These are phyloP conservation scores for Mallateleia sp. DNA, from an alignment of 2,888 invertebrate genomes.

Conservation along the genomic window DNA sequence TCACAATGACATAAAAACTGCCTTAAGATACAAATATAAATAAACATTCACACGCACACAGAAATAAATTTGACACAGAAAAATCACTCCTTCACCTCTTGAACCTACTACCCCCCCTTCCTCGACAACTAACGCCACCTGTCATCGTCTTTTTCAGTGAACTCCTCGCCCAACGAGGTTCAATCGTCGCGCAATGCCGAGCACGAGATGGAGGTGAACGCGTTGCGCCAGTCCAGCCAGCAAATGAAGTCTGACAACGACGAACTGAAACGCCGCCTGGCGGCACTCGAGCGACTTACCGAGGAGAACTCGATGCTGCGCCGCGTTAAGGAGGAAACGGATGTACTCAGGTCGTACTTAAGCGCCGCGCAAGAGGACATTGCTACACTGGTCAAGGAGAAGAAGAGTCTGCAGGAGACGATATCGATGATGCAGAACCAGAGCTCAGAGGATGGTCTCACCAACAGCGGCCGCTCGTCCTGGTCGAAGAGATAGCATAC, in stretches of 20 bases:
- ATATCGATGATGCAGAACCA: conserved; percentile 92
- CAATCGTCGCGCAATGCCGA: conserved; percentile 85
- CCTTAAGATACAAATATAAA: background rate
- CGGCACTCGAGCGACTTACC: conserved; percentile 91
- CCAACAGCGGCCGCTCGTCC: conserved; percentile 88
- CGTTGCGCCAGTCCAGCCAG: conserved; percentile 90
- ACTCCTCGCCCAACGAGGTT: conserved; percentile 77
- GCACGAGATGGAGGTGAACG: conserved; percentile 90
- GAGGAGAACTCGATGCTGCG: conserved; percentile 91
- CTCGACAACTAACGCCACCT: no score
- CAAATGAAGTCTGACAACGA: conserved; percentile 92
- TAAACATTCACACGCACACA: no score
- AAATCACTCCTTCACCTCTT: background rate
- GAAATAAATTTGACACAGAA: no score
- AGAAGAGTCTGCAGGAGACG: conserved; percentile 93
- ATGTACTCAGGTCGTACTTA: conserved; percentile 91
- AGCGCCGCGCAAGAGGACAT: conserved; percentile 94
- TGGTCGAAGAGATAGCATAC: conserved; percentile 93
- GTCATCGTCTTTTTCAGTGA: conserved; percentile 81
- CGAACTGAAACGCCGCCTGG: conserved; percentile 91
- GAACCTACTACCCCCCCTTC: no score
- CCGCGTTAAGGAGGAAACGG: conserved; percentile 91
- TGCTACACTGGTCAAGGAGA: conserved; percentile 93
- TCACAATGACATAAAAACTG: no score
- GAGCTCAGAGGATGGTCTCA: conserved; percentile 86